Evolutionary conservation across 2,797 vertebrate species (phyloP), one percentile per base, ranked within the genome.

Genomic region (Sylvia borin): DNA sequence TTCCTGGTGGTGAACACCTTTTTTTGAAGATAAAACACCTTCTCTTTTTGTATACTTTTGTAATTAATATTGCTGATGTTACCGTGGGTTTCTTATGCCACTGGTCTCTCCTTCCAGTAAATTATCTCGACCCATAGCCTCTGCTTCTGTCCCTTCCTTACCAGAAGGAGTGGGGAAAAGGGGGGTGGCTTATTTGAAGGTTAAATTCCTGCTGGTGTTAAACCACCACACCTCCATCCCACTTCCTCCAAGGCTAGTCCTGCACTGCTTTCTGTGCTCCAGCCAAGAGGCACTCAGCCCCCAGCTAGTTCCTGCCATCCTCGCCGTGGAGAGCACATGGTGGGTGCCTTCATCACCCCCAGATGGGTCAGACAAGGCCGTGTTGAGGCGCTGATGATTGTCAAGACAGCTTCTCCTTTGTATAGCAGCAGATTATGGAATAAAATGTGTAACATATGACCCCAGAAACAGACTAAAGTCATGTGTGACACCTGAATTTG

Each of bases 271-370:
- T 72, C 60, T 48, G 22, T 47, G 32, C 18, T 77, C 29, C 68
- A 53, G 19, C 5, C 42, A 40, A 43, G 42, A 38, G 16, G 9
- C 16, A 13, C 34, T 5, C 0, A 0, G 32, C 8, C 15, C 51
- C 11, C 25, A 73, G 12, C 1, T 25, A 76, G 40, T 8, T 80
- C 34, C 51, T 1, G 1, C 22, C 16, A 21, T 57, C 48, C 34
- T 54, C 9, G 2, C 3, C 1, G 0, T 0, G 1, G 26, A 36
- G 24, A 12, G 2, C 17, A 42, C 1, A 0, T 0, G 0, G 2
- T 1, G 2, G 29, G 29, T 12, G 24, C 24, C 38, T 60, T 79
- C 0, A 0, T 21, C 34, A 40, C 15, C 34, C 55, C 27, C 0
- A 2, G 8, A 16, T 15, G 36, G 31, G 25, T 38, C 27, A 89